Evolutionary conservation across 2,113 vertebrate genomes (phyloP).

Genomic region (Seriola rivoliana): DNA sequence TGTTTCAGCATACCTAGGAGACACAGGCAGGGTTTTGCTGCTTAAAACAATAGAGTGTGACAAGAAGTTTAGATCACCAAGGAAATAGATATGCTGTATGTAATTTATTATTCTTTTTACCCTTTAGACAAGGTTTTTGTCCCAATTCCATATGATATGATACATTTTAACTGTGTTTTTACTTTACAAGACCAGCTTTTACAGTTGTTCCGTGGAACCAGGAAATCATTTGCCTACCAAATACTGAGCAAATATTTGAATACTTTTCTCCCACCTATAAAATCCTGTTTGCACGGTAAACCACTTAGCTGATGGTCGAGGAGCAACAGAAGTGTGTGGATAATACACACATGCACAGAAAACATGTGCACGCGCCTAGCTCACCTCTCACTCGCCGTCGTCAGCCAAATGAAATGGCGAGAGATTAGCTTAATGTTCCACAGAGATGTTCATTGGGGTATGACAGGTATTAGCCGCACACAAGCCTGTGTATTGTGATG

Average conservation of each 20-base stretch:
- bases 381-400: not conserved
- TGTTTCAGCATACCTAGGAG: not conserved
- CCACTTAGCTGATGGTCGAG: constrained; percentile 1
- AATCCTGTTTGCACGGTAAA: constrained; percentile 47
- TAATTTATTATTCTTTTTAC: not conserved
- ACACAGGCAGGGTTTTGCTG: not conserved
- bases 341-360: not conserved
- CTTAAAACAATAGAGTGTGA: not conserved
- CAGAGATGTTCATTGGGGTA: constrained; percentile 23
- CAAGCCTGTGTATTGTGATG: constrained; percentile 19
- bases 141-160: accelerated
- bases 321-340: constrained; percentile 7
- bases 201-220: not conserved
- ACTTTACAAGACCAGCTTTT: not conserved
- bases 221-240: constrained; percentile 16
- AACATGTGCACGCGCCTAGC: not conserved
- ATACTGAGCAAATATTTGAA: constrained; percentile 58
- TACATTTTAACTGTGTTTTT: not conserved
- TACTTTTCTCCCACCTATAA: not conserved
- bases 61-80: not conserved
- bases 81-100: not conserved
- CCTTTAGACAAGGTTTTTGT: no score
- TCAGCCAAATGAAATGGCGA: constrained; percentile 18
- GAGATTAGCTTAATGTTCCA: constrained; percentile 37
- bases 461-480: constrained; percentile 38